phyloP scores from a whole-genome alignment of 1,140 invertebrate species.

The Oryctes rhinoceros region DNA sequence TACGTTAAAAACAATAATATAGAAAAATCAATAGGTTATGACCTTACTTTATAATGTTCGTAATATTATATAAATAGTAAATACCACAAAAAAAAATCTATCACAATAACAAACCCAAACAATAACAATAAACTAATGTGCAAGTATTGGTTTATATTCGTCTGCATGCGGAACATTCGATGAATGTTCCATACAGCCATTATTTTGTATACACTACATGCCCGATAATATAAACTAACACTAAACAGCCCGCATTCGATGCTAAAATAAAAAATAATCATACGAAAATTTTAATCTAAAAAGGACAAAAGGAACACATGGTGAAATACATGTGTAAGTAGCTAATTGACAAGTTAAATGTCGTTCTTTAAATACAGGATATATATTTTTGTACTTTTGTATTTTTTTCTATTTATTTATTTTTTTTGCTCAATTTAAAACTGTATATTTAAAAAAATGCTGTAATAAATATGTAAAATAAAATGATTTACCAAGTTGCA shows the following conservation, averaged over 20 bases:
- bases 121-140: too few relatives aligned
- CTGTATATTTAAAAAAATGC: background rate
- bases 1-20: slow-evolving; percentile 5
- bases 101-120: slow-evolving; percentile 13
- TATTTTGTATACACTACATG: too few relatives aligned
- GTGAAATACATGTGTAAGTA: slow-evolving; percentile 5
- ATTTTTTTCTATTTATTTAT: background rate
- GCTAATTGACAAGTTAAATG: slow-evolving; percentile 36
- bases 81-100: slow-evolving; percentile 19
- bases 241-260: background rate
- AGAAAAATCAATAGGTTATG: background rate
- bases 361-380: slow-evolving; percentile 1
- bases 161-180: too few relatives aligned
- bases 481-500: too few relatives aligned
- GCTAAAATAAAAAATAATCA: background rate
- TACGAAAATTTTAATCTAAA: background rate
- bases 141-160: background rate
- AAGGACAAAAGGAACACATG: background rate
- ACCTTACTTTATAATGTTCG: background rate
- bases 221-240: background rate
- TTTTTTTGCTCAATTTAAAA: background rate
- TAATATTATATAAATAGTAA: background rate
- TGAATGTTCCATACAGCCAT: too few relatives aligned
- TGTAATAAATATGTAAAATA: background rate
- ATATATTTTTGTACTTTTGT: slow-evolving; percentile 36